Conservation (phyloP, 2,797 vertebrate genomes). For the Cyclopterus lumpus region DNA sequence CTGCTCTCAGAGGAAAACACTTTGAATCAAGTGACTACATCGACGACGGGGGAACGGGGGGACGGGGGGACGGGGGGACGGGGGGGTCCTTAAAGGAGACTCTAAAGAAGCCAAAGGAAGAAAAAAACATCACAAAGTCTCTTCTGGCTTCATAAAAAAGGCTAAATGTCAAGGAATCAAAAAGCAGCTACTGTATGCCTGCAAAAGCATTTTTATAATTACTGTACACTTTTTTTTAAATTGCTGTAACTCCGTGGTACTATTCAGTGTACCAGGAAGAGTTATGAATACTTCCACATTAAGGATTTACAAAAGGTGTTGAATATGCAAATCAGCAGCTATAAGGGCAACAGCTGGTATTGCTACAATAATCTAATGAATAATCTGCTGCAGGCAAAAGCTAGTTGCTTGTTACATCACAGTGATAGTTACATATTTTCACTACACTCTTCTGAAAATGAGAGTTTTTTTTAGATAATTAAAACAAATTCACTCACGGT, state of each 20-base stretch:
- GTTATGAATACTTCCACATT: conserved; percentile 56
- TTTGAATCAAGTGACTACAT: conserved; percentile 59
- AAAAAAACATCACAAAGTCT: conserved; percentile 51
- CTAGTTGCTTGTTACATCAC: conserved; percentile 33
- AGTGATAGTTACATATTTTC: conserved; percentile 18
- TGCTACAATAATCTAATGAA: conserved; percentile 47
- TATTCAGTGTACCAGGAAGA: conserved; percentile 69
- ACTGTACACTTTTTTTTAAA: conserved; percentile 49
- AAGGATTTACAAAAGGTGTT: conserved; percentile 59
- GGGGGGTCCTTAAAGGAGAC: conserved; percentile 48
- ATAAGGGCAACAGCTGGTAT: conserved; percentile 62
- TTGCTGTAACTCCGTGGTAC: conserved; percentile 24
- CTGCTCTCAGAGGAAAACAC: conserved; percentile 44
- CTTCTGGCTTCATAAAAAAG: conserved; percentile 38
- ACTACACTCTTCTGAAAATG: conserved; percentile 10
- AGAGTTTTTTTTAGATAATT: conserved; percentile 19
- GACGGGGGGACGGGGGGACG: no score
- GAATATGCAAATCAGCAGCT: conserved; percentile 51
- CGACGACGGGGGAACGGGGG: background rate
- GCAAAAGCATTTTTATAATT: conserved; percentile 64
- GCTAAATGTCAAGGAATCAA: conserved; percentile 32
- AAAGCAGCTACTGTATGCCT: conserved; percentile 33
- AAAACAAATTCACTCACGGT: conserved; percentile 14
- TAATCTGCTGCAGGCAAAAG: conserved; percentile 41
- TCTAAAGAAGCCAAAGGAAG: conserved; percentile 23